Evolutionary conservation across 2,888 invertebrate species (phyloP), one percentile per base, ranked within the genome.

Genomic region (Liodrosophila aerea): DNA sequence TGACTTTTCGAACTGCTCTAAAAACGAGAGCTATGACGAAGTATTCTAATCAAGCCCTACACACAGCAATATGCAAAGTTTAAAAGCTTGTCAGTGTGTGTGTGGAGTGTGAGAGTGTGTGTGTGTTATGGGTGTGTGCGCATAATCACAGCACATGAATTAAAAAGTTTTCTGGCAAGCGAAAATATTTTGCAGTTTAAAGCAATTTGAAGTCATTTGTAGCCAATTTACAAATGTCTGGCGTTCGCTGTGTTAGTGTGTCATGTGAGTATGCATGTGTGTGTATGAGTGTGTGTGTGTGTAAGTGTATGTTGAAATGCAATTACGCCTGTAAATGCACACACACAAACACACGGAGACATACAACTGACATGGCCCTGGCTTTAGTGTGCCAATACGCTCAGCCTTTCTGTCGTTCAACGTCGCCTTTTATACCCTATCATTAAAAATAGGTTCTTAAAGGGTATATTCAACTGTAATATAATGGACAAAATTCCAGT

Each of bases 171-270:
- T 76, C n/a, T 16, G 73, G 65, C 65, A 74, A 67, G 77, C 71
- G 57, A 82, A 82, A 77, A 83, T 76, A 76, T 76, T 84, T 82
- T 75, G 60, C 70, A 85, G 80, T 73, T 85, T 85, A 80, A 85
- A 82, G 82, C 85, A 82, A 82, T 82, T 82, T 82, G 68, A 76
- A 82, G 82, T 85, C 85, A 85, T 82, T 82, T 85, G 82, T 78
- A 82, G 82, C 80, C 82, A 82, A 82, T 82, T 82, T 82, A 74
- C 82, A 64, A 74, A 75, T 77, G 74, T 76, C 76, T 78, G 67
- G 49, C 39, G 45, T 30, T 44, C 30, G 43, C 37, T 53, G 54
- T 51, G 31, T 40, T 27, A 29, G 16, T 56, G 30, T 50, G 47
- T 12, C 22, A 36, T 29, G 40, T 18, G 30, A 11, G 11, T 36